These are phyloP conservation scores for Xanthorhoe designata DNA, from an alignment of 2,888 invertebrate genomes.

Conservation along the genomic window DNA sequence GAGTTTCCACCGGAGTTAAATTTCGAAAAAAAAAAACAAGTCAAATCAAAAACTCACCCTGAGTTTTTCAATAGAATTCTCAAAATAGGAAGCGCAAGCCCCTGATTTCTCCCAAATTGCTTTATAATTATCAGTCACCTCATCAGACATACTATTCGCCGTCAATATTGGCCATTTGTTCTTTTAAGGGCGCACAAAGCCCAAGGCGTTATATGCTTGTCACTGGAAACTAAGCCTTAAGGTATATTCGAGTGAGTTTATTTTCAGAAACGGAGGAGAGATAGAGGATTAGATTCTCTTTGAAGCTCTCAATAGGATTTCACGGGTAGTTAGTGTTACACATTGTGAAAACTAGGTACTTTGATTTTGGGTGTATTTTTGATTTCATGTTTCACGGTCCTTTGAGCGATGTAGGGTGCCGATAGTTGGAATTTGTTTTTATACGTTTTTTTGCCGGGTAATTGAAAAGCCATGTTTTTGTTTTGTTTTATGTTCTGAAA, in stretches of 20 bases:
- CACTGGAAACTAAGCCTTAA: slow-evolving; percentile 45
- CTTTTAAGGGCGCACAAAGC: slow-evolving; percentile 54
- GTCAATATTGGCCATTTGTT: slow-evolving; percentile 57
- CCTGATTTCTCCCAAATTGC: slow-evolving; percentile 38
- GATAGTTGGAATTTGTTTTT: slow-evolving; percentile 41
- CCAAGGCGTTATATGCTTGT: slow-evolving; percentile 43
- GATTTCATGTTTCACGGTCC: slow-evolving; percentile 78
- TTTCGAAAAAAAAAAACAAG: too few species aligned
- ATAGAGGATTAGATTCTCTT: slow-evolving; percentile 69
- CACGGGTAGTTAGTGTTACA: slow-evolving; percentile 81
- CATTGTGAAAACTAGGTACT: slow-evolving; percentile 72
- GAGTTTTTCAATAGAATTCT: background rate
- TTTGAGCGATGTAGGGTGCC: slow-evolving; percentile 50
- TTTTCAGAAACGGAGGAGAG: slow-evolving; percentile 40
- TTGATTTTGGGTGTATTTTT: slow-evolving; percentile 82
- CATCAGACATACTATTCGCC: slow-evolving; percentile 43
- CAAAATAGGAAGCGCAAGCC: slow-evolving; percentile 13
- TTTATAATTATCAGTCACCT: slow-evolving; percentile 47
- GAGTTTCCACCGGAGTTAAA: too few species aligned
- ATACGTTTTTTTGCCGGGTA: too few species aligned
- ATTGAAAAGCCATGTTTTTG: background rate
- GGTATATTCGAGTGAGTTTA: slow-evolving; percentile 30
- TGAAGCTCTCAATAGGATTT: slow-evolving; percentile 83
- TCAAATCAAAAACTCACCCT: background rate
- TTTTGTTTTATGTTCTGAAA: too few species aligned